Percentiles rank a stretch among this genome's conserved stretches.
Conservation (phyloP, 2,888 invertebrate species). For the Cremastobaeus sp. region DNA sequence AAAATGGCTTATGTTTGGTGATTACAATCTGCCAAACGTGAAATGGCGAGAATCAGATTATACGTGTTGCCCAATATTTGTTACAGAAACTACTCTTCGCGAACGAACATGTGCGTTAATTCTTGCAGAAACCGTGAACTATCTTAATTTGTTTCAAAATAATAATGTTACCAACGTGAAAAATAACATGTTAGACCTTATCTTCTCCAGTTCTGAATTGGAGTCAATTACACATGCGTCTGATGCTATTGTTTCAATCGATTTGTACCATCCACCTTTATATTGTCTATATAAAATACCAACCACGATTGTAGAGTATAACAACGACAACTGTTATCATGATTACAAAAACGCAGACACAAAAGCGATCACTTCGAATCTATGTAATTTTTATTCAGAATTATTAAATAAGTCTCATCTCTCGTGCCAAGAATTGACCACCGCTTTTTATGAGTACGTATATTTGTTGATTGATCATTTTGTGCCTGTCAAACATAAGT, state of each 20-base stretch:
- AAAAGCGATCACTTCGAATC: too few species aligned
- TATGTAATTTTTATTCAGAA: too few species aligned
- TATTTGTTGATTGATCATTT: too few species aligned
- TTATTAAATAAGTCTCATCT: too few species aligned
- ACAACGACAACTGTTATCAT: background rate
- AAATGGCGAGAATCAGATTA: background rate
- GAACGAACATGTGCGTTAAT: background rate
- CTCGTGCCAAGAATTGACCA: too few species aligned
- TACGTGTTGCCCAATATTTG: background rate
- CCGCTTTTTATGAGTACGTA: too few species aligned
- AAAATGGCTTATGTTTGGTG: background rate
- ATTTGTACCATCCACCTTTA: background rate
- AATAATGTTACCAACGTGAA: background rate
- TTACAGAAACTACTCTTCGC: background rate
- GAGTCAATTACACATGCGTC: too few species aligned
- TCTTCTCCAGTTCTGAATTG: too few species aligned
- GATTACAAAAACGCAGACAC: too few species aligned
- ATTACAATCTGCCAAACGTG: background rate
- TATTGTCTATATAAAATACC: background rate
- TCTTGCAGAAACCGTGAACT: conserved; percentile 3
- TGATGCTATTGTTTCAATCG: background rate
- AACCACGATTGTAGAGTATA: background rate
- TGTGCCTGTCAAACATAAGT: too few species aligned
- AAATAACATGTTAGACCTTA: background rate
- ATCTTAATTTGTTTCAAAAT: conserved; percentile 20